Evolutionary conservation across 2,797 vertebrate genomes (phyloP).

Genomic region (Fundulus diaphanus): DNA sequence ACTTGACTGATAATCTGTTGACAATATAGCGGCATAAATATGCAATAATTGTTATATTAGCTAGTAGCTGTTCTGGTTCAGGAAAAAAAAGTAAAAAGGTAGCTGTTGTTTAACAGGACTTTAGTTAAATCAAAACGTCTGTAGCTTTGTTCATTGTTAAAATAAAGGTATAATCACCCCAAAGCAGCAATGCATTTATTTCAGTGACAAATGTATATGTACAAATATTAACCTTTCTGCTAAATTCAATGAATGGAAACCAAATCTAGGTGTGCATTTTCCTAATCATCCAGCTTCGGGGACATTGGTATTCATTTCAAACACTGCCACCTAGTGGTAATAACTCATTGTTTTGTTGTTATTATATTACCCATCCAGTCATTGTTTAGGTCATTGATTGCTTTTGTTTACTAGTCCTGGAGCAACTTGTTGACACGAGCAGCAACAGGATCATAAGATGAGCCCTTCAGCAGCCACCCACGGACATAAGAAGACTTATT

Average conservation of each 20-base stretch:
- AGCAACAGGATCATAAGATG: slow-evolving; percentile 14
- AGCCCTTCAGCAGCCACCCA: slow-evolving; percentile 15
- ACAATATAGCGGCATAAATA: neutral
- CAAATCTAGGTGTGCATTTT: neutral
- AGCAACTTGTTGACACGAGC: slow-evolving; percentile 25
- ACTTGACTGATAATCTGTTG: neutral
- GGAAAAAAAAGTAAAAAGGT: neutral
- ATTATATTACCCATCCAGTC: neutral
- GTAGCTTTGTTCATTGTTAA: neutral
- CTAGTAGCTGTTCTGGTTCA: neutral
- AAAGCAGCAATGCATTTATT: neutral
- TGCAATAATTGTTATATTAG: neutral
- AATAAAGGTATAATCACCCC: neutral
- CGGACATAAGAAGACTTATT: slow-evolving; percentile 10
- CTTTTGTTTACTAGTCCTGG: slow-evolving; percentile 29
- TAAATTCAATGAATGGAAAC: neutral
- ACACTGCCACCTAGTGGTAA: slow-evolving; percentile 60
- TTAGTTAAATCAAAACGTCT: neutral
- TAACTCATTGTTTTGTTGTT: neutral
- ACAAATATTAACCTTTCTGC: neutral
- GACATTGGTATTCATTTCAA: slow-evolving; percentile 3
- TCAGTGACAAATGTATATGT: neutral
- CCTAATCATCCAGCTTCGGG: neutral
- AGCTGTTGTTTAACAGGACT: neutral
- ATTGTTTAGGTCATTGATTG: slow-evolving; percentile 33